A percentile compares a stretch with the other conserved stretches of the same genome.
These are phyloP conservation scores for Manis javanica DNA, from an alignment of 2,797 vertebrate genomes.

Conservation along the genomic window DNA sequence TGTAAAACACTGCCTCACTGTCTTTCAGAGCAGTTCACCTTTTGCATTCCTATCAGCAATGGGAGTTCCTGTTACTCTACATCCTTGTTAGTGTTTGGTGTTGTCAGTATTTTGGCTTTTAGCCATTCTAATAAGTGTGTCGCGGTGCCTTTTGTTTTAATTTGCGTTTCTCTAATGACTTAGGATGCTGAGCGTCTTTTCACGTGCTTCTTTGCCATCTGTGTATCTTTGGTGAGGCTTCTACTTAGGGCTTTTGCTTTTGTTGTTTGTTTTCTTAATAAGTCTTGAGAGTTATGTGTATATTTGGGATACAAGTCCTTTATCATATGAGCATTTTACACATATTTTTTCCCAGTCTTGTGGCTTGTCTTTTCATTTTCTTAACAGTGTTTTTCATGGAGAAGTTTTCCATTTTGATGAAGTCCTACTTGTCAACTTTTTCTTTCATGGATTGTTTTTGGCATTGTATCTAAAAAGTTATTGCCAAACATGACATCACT, in stretches of 20 bases:
- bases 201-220: neutral
- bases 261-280: neutral
- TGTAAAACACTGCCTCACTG: neutral
- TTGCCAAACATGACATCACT: neutral
- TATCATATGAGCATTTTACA: neutral
- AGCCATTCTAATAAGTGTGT: neutral
- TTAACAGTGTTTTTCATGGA: slow-evolving; percentile 4
- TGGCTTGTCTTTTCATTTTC: neutral
- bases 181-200: neutral
- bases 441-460: neutral
- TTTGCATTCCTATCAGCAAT: neutral
- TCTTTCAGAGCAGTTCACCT: neutral
- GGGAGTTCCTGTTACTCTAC: neutral
- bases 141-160: neutral
- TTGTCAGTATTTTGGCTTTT: neutral
- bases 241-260: neutral
- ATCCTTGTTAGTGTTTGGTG: neutral
- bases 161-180: neutral
- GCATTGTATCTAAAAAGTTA: slow-evolving; percentile 3
- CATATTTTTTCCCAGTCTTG: slow-evolving; percentile 13
- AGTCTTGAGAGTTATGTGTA: slow-evolving; percentile 23
- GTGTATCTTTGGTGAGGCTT: neutral
- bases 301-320: slow-evolving; percentile 8
- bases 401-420: slow-evolving; percentile 18
- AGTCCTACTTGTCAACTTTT: neutral